phyloP scores from a whole-genome alignment of 2,888 invertebrate genomes.

The Himalopsyche anomala region DNA sequence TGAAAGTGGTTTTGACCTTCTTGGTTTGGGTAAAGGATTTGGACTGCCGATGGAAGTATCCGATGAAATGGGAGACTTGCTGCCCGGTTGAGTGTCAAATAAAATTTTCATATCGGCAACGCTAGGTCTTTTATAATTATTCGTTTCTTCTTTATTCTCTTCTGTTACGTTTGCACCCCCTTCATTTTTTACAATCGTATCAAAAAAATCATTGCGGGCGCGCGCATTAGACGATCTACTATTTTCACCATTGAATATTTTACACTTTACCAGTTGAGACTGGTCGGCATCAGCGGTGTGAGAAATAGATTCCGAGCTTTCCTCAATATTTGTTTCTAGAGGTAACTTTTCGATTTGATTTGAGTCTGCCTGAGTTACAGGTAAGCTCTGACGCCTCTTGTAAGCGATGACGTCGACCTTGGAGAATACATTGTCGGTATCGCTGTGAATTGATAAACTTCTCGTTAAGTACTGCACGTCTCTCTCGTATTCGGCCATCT shows the following conservation, averaged over 20 bases:
- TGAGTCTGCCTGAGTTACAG: slow-evolving; percentile 32
- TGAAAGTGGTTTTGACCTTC: slow-evolving; percentile 73
- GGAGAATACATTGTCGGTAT: slow-evolving; percentile 71
- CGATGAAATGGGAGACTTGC: slow-evolving; percentile 68
- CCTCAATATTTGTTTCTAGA: neutral
- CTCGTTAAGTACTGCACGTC: slow-evolving; percentile 49
- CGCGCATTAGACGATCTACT: slow-evolving; percentile 69
- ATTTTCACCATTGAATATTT: slow-evolving; percentile 70
- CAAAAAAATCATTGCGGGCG: slow-evolving; percentile 72
- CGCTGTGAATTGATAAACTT: slow-evolving; percentile 59
- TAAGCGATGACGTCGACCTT: slow-evolving; percentile 74
- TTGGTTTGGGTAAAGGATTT: slow-evolving; percentile 79
- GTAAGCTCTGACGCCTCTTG: slow-evolving; percentile 74
- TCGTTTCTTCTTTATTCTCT: slow-evolving; percentile 75
- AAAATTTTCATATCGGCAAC: slow-evolving; percentile 75
- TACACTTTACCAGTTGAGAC: slow-evolving; percentile 73
- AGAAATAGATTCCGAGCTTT: neutral
- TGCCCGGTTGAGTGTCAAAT: slow-evolving; percentile 75
- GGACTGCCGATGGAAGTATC: slow-evolving; percentile 68
- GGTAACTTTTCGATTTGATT: slow-evolving; percentile 20
- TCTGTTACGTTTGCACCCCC: slow-evolving; percentile 69
- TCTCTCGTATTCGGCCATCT: slow-evolving; percentile 8
- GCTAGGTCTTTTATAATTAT: slow-evolving; percentile 66
- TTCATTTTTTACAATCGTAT: slow-evolving; percentile 68
- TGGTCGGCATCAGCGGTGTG: slow-evolving; percentile 62